Evolutionary conservation across 2,113 vertebrate species (phyloP), one percentile per base, ranked within the genome.

Genomic region (Gobius niger): DNA sequence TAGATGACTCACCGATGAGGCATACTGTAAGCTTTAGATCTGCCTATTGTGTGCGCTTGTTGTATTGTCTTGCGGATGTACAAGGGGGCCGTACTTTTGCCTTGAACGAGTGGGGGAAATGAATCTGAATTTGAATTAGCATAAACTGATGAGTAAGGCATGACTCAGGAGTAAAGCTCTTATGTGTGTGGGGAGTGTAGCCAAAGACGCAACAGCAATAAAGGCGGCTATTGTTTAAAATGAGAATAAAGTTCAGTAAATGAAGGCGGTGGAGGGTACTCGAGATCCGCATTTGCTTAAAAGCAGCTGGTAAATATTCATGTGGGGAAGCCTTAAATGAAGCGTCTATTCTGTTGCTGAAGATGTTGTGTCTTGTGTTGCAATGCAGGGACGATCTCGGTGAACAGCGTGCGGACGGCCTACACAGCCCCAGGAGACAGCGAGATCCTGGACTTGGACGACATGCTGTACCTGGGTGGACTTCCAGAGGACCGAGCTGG

Each of bases 381-480:
- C n/a, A 12, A 69, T 34, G 78, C 80, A 94, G 97, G 98, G 79
- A 99, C 97, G 57, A 99, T 99, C 91, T 98, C 98, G 46, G 95
- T 99, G 89, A 99, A 99, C 87, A 98, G 96, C 0, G 83, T 97
- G 62, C 95, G 98, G 46, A 98, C 96, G 0, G 95, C 96, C 0
- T 99, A 99, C 68, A 99, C 96, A 0, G 96, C 98, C n/a, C 98
- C 97, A 0, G 98, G 97, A 0, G 98, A 99, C 91, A 99, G 96
- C 62, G 98, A 99, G 90, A 98, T 99, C 75, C 91, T 99, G 81
- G 98, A 99, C 82, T 91, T 99, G 68, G 98, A 99, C 57, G 98
- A 99, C 73, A 96, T 95, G 54, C 76, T 99, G 66, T 99, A 99
- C 82, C 93, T 99, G 7, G 98, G 98, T 56, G 98, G 98, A 9